Evolutionary conservation across 2,888 invertebrate species (phyloP), one percentile per base, ranked within the genome.

Genomic region (Clusia tigrina): DNA sequence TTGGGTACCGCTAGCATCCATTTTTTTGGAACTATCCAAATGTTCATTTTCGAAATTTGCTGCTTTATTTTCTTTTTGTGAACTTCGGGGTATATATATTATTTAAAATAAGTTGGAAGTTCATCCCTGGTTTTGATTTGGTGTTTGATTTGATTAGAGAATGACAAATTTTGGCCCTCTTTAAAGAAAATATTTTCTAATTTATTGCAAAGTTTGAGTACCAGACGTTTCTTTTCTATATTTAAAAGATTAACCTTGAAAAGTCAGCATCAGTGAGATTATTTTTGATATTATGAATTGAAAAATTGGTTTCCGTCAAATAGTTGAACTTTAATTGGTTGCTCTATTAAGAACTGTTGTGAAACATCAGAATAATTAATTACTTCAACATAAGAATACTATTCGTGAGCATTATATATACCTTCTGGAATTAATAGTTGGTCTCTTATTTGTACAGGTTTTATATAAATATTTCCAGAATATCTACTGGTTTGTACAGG

Each of bases 21-120:
- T 32, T 38, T 66, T 37, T 63, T 63, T 12, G 66, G 61, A 1
- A 63, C 66, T 20, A 63, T 23, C 61, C 63, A 66, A 18, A 64
- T 52, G 3, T 65, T 25, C 64, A 66, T 59, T 25, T 66, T 60
- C 1, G 37, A 23, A 32, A 76, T 73, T 63, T 77, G 75, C 9
- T 37, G 57, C 54, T 67, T n/a, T 2, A 76, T 68, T 67, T 74
- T 72, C n/a, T 58, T 24, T 66, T 70, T 72, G 48, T 74, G 71
- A 1, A 71, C 53, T 17, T 68, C 57, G 17, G 74, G 76, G 32
- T 68, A 71, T 9, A 74, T 46, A 63, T 73, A 73, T 0, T 65
- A 62, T 65, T 71, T 72, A 10, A 32, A 55, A 5, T 66, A 64
- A 18, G 65, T 54, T 0, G 71, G 69, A 2, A 59, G 17, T 17